Base-by-base conservation (phyloP, 2,113 vertebrate species). In the Nycticryphes semicollaris region DNA sequence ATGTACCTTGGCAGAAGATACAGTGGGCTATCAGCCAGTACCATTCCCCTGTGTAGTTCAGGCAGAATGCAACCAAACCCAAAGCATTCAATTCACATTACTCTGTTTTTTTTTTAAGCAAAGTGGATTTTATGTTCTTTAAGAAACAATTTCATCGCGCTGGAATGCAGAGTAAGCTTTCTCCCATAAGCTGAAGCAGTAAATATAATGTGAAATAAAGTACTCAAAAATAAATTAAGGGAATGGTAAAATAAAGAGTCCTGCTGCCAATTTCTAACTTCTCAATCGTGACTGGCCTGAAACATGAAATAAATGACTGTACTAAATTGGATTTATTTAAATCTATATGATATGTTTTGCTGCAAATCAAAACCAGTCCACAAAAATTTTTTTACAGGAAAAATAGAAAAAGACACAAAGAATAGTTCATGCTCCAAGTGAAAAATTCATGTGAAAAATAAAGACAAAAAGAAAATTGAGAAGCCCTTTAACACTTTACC, bases 371-470 rank as follows among this genome's bases (percentile, higher is more conserved):
- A 97, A 60, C 93, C 30, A 72, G 59, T 79, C 45, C 75, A 94
- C 60, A 92, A 95, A 50, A 19, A 41, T 18, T 87, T 89, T 82
- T 93, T 93, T 92, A 84, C 70, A 89, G 88, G 93, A 87, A 90
- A 97, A 97, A 97, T 35, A 95, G 79, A 93, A 97, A 98, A 97
- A 83, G 89, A 95, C 94, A 97, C 39, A 72, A 94, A 92, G 68
- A 63, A 97, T 79, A 96, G 56, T 94, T 97, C 83, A 89, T 91
- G 96, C 84, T 96, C 94, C 77, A 96, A 96, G 89, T 92, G 69
- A 97, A 97, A 96, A 97, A 95, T 68, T 96, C 24, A 95, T 53
- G 67, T 84, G 68, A 97, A 97, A 97, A 97, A 89, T 89, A 67
- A 95, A 94, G 24, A 31, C 68, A 82, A 82, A 92, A 96, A 82